phyloP scores from a whole-genome alignment of 2,113 vertebrate genomes.

The Heterocephalus glaber region DNA sequence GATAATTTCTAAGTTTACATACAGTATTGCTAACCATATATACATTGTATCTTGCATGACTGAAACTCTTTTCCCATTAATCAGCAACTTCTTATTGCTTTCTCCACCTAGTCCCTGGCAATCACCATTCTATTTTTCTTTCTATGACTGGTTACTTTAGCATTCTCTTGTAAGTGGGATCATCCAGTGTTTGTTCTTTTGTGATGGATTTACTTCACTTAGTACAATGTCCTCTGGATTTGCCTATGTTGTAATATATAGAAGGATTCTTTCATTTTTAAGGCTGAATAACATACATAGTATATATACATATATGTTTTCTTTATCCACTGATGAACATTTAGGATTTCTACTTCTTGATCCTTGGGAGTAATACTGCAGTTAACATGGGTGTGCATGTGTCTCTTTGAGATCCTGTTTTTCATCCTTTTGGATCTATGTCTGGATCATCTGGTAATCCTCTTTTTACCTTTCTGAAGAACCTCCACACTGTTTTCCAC shows the following conservation, averaged over 20 bases:
- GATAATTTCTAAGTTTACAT: not conserved
- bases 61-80: not conserved
- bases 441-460: not conserved
- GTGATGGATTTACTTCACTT: not conserved
- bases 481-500: not conserved
- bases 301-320: not conserved
- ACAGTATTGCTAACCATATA: not conserved
- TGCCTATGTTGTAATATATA: not conserved
- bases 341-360: not conserved
- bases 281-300: not conserved
- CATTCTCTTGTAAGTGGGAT: not conserved
- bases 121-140: not conserved
- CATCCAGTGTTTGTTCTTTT: not conserved
- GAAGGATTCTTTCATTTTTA: not conserved
- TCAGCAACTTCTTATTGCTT: not conserved
- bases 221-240: not conserved
- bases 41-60: not conserved
- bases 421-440: not conserved
- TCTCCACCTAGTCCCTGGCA: not conserved
- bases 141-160: not conserved
- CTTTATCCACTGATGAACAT: not conserved
- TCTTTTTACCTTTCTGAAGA: not conserved
- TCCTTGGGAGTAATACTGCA: not conserved
- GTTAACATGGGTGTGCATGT: not conserved
- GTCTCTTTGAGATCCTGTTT: not conserved